These are phyloP conservation scores for Pachyseris speciosa DNA, from an alignment of 64 coral and sea anemone genomes.

Conservation along the genomic window DNA sequence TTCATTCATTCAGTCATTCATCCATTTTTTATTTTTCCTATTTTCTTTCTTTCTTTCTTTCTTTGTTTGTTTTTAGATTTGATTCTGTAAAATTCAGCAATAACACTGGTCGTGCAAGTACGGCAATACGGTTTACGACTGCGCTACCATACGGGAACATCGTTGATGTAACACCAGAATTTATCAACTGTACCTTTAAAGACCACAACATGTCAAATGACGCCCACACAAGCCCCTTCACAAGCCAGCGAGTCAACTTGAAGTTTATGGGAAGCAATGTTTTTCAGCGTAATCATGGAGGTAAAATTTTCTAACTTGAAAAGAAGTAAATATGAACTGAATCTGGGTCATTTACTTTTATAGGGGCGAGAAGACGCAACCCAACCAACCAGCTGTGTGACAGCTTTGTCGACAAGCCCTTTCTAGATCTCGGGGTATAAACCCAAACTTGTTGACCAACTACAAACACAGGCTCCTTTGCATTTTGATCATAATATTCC, in stretches of 20 bases:
- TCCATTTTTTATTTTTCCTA: too few species aligned
- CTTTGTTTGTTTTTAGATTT: slow-evolving; percentile 1
- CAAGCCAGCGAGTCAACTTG: slow-evolving; percentile 62
- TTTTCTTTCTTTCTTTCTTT: too few species aligned
- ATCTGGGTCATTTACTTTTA: too few species aligned
- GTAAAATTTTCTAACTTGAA: not conserved
- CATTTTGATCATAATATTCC: too few species aligned
- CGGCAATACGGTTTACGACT: slow-evolving; percentile 68
- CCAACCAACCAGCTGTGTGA: too few species aligned
- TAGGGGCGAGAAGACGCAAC: too few species aligned
- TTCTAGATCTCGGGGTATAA: too few species aligned
- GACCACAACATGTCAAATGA: slow-evolving; percentile 5
- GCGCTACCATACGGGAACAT: slow-evolving; percentile 50
- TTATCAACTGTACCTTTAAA: slow-evolving; percentile 58
- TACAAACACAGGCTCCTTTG: too few species aligned
- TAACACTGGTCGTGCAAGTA: slow-evolving; percentile 28
- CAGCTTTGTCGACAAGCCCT: too few species aligned
- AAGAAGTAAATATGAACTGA: too few species aligned
- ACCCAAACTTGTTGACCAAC: too few species aligned
- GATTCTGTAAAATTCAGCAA: slow-evolving; percentile 23
- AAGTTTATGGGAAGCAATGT: slow-evolving; percentile 58
- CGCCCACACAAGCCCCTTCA: slow-evolving; percentile 54
- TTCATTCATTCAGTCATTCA: too few species aligned
- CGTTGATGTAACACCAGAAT: slow-evolving; percentile 23
- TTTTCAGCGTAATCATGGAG: slow-evolving; percentile 48